Base-by-base conservation (phyloP, 1,140 invertebrate species). In the Trinorchestia longiramus region DNA sequence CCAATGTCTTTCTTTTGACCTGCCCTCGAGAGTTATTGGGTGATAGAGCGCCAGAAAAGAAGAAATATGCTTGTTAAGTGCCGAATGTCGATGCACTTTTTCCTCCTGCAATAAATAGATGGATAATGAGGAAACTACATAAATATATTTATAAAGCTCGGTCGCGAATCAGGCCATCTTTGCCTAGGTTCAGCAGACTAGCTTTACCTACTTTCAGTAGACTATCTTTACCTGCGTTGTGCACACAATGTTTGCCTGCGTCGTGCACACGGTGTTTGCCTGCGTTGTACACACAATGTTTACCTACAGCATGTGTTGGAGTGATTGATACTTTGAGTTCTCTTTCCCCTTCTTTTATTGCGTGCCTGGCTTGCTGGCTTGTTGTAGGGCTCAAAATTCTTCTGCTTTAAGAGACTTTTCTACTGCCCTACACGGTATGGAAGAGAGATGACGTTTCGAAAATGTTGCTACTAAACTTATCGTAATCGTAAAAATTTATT, bases 1-100 rank as follows among this genome's bases (percentile, higher is more conserved):
- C 92, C 92, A 94, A 94, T 94, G 92, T 94, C 92, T 94, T 94
- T 94, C 92, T 94, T 94, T 94, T 94, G 92, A 94, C 92, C 92
- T 47, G 92, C 92, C 36, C 43, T 40, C 44, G 92, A 94, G 92
- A 94, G 43, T 94, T 94, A 94, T 94, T 94, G 92, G 92, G 92
- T 94, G 92, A 94, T 94, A 94, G 92, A 94, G 92, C 92, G 92
- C 43, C 36, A 94, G 92, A 94, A 94, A 94, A 94, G 92, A 94
- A 94, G 92, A 94, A 94, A 94, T 94, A 94, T 94, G 92, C 92
- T 94, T 94, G 92, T 94, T 94, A 94, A 94, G 92, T 45, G 44
- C 43, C 43, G 92, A 90, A 94, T 94, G 43, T 43, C 92, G 44
- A 47, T 94, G 43, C 92, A 23, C 88, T 77, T 77, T 77, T 45